A percentile compares a stretch with the other conserved stretches of the same genome.
Conservation (phyloP, 2,888 invertebrate genomes). For the Oegoconia quadripuncta region DNA sequence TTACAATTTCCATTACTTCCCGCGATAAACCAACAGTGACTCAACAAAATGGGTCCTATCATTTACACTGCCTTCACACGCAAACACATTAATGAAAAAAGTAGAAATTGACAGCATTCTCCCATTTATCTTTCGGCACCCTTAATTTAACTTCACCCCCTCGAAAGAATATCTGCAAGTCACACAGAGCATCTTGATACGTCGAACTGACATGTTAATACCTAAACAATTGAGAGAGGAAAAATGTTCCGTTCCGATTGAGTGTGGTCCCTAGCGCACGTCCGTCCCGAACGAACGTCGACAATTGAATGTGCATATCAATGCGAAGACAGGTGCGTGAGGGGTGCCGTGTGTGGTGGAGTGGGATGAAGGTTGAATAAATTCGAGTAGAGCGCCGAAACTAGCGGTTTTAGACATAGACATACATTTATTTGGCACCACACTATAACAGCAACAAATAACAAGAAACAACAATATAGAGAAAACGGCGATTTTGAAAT, state of each 20-base stretch:
- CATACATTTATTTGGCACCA: no score
- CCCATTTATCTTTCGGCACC: constrained; percentile 61
- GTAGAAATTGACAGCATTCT: constrained; percentile 60
- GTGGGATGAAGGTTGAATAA: constrained; percentile 47
- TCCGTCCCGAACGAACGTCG: constrained; percentile 33
- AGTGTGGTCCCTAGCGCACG: constrained; percentile 30
- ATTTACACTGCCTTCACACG: constrained; percentile 36
- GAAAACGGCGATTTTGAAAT: no score
- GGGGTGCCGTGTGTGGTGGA: constrained; percentile 23
- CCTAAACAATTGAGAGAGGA: constrained; percentile 27
- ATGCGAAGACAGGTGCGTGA: constrained; percentile 51
- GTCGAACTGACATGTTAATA: constrained; percentile 59
- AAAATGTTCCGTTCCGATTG: constrained; percentile 22
- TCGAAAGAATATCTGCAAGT: constrained; percentile 40
- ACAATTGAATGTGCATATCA: constrained; percentile 67
- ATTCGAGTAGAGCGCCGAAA: constrained; percentile 34
- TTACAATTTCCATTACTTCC: constrained; percentile 11
- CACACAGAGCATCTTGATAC: constrained; percentile 37
- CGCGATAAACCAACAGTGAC: constrained; percentile 15
- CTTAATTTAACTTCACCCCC: constrained; percentile 61
- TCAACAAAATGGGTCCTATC: constrained; percentile 33
- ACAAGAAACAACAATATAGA: no score
- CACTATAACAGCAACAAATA: no score
- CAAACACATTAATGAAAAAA: constrained; percentile 64
- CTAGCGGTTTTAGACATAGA: not conserved